Evolutionary conservation across 2,113 vertebrate species (phyloP).

Genomic region (Gambusia affinis): DNA sequence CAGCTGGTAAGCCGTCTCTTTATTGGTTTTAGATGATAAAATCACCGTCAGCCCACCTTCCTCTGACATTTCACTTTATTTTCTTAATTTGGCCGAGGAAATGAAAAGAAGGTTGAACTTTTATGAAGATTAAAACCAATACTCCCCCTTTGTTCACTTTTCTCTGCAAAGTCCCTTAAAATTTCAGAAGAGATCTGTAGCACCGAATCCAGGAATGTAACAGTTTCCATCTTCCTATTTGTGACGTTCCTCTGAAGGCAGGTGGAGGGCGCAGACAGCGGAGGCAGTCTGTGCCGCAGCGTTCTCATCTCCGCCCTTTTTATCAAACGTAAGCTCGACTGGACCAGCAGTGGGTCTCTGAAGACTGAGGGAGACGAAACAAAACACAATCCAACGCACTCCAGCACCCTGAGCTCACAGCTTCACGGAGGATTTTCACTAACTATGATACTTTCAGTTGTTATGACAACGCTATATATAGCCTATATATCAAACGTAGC

Average conservation of each 20-base stretch:
- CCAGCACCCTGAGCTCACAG: too few species aligned
- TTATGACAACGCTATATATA: too few species aligned
- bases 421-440: too few species aligned
- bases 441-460: too few species aligned
- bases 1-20: background rate
- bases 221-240: background rate
- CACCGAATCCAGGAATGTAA: background rate
- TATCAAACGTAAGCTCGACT: too few species aligned
- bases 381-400: too few species aligned
- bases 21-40: background rate
- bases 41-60: background rate
- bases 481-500: too few species aligned
- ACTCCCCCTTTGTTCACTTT: background rate
- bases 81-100: conserved; percentile 1
- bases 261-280: too few species aligned
- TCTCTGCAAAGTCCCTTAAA: background rate
- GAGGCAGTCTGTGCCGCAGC: background rate
- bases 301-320: background rate
- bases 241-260: background rate
- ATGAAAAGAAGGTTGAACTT: conserved; percentile 1
- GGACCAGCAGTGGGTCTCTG: too few species aligned
- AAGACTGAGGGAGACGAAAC: too few species aligned
- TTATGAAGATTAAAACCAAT: background rate
- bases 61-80: background rate
- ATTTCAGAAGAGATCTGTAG: background rate